Conservation (phyloP, 1,140 invertebrate genomes). For the Nasonia vitripennis region DNA sequence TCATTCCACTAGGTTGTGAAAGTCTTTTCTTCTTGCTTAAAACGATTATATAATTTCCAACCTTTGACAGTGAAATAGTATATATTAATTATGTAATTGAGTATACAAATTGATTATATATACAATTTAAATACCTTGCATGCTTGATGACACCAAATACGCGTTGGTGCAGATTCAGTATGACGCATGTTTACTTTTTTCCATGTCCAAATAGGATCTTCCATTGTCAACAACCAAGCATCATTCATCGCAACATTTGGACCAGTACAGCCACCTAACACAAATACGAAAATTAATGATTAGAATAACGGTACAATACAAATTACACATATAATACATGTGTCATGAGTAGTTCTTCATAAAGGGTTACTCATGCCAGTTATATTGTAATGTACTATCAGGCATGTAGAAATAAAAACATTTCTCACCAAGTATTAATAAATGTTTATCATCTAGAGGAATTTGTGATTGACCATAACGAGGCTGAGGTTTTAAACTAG, state of each 20-base stretch:
- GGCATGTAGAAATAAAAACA: constrained; percentile 2
- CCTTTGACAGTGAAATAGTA: constrained; percentile 59
- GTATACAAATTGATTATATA: constrained; percentile 7
- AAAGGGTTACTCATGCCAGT: too few species aligned
- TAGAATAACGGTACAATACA: constrained; percentile 6
- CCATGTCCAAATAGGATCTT: constrained; percentile 85
- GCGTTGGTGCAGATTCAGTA: constrained; percentile 85
- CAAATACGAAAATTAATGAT: neutral
- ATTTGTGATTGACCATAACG: constrained; percentile 95
- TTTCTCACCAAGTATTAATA: constrained; percentile 63
- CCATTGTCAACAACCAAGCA: constrained; percentile 82
- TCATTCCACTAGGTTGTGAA: constrained; percentile 67
- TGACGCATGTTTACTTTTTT: constrained; percentile 84
- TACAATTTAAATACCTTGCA: constrained; percentile 80
- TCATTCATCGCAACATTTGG: constrained; percentile 83
- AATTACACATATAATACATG: constrained; percentile 10
- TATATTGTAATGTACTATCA: too few species aligned
- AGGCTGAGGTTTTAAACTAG: constrained; percentile 83
- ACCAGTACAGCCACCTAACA: constrained; percentile 81
- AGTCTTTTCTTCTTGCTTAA: constrained; percentile 68
- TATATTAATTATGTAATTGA: constrained; percentile 29
- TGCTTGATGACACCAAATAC: constrained; percentile 95
- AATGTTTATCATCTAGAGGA: constrained; percentile 80
- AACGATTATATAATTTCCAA: constrained; percentile 73
- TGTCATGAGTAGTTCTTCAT: too few species aligned